These are phyloP conservation scores for Anhinga rufa DNA, from an alignment of 2,113 vertebrate genomes.

Conservation along the genomic window DNA sequence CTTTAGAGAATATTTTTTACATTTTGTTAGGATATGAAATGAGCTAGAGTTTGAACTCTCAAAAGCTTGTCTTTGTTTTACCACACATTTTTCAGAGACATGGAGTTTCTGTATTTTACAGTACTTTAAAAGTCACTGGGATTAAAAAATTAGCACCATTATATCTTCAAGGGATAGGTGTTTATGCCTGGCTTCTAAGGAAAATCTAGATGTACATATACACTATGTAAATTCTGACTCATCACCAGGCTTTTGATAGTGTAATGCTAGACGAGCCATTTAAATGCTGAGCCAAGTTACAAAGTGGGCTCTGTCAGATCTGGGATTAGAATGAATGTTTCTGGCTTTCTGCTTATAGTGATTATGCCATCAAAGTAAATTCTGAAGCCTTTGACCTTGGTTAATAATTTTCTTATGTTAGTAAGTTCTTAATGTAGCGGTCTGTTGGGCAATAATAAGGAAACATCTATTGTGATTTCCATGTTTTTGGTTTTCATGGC, in stretches of 20 bases:
- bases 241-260: neutral
- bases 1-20: neutral
- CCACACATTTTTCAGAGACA: neutral
- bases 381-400: neutral
- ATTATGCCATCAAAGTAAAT: neutral
- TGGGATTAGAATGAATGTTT: constrained; percentile 3
- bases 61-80: neutral
- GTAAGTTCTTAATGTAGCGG: neutral
- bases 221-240: neutral
- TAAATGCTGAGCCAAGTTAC: neutral
- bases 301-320: neutral
- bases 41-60: neutral
- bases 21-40: neutral
- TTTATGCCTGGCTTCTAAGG: neutral
- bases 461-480: neutral
- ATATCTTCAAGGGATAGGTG: neutral
- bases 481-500: neutral
- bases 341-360: neutral
- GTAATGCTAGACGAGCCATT: neutral
- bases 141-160: neutral
- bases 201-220: neutral
- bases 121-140: neutral
- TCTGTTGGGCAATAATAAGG: neutral
- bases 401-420: neutral
- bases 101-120: neutral